These are phyloP conservation scores for Leucosticte australis DNA, from an alignment of 2,113 vertebrate genomes.

Conservation along the genomic window DNA sequence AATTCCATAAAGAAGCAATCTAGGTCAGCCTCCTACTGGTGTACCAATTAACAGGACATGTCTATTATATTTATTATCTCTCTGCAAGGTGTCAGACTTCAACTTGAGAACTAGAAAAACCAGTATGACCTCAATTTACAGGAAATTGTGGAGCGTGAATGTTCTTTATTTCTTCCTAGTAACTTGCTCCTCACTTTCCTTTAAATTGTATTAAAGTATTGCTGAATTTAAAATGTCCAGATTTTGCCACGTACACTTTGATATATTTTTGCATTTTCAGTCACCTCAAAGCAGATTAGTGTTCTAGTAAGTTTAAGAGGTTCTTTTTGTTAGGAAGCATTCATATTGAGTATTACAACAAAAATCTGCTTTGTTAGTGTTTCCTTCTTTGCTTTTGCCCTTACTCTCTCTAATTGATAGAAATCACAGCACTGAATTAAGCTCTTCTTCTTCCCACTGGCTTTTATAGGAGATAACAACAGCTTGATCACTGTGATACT, in stretches of 20 bases:
- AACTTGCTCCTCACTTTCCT: neutral
- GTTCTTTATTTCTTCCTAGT: neutral
- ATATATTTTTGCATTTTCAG: neutral
- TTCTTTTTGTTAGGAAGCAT: neutral
- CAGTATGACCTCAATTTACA: constrained; percentile 1
- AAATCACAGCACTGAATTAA: neutral
- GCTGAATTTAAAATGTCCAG: neutral
- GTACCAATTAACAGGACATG: constrained; percentile 21
- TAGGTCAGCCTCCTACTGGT: constrained; percentile 30
- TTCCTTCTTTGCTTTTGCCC: neutral
- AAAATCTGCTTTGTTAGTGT: neutral
- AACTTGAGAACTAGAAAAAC: neutral
- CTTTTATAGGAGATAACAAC: neutral
- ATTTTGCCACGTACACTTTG: neutral
- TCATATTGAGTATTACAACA: neutral
- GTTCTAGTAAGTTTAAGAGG: neutral
- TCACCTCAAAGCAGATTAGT: neutral
- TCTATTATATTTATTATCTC: constrained; percentile 38
- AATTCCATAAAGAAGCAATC: constrained; percentile 21
- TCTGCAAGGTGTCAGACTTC: constrained; percentile 19
- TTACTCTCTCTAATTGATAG: neutral
- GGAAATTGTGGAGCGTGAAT: neutral
- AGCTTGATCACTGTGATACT: neutral
- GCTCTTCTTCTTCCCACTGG: neutral
- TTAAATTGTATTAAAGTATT: neutral